Percentiles rank a stretch among this genome's conserved stretches.
Conservation (phyloP, 1,140 invertebrate species). For the Scaptodrosophila lebanonensis region DNA sequence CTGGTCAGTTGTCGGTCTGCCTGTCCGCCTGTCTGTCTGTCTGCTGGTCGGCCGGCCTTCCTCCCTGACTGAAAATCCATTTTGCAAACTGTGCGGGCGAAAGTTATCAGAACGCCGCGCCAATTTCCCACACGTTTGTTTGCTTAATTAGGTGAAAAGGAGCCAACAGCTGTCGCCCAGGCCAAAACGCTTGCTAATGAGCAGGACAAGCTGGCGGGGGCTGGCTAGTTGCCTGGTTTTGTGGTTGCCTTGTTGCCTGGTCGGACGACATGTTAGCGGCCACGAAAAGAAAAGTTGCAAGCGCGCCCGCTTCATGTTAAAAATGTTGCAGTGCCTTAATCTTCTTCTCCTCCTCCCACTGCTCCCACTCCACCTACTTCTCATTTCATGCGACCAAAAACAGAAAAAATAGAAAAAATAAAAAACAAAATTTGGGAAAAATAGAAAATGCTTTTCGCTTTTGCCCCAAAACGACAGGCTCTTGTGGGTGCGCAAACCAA, state of each 20-base stretch:
- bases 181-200: constrained; percentile 59
- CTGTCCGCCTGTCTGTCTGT: neutral
- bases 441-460: constrained; percentile 46
- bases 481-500: no score
- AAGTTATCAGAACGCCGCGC: constrained; percentile 1
- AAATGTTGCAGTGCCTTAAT: no score
- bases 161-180: constrained; percentile 58
- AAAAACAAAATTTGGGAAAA: no score
- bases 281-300: constrained; percentile 66
- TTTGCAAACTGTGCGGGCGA: neutral
- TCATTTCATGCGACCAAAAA: constrained; percentile 48
- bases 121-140: constrained; percentile 72
- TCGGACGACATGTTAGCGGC: no score
- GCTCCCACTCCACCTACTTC: no score
- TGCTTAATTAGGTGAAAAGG: constrained; percentile 73
- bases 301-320: constrained; percentile 38
- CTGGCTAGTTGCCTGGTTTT: neutral
- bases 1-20: constrained; percentile 19
- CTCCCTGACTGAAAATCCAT: no score
- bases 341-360: no score
- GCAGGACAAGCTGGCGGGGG: constrained; percentile 60
- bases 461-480: neutral
- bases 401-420: no score
- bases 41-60: no score
- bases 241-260: no score